Evolutionary conservation across 2,888 invertebrate genomes (phyloP).

Genomic region (Nebria salina): DNA sequence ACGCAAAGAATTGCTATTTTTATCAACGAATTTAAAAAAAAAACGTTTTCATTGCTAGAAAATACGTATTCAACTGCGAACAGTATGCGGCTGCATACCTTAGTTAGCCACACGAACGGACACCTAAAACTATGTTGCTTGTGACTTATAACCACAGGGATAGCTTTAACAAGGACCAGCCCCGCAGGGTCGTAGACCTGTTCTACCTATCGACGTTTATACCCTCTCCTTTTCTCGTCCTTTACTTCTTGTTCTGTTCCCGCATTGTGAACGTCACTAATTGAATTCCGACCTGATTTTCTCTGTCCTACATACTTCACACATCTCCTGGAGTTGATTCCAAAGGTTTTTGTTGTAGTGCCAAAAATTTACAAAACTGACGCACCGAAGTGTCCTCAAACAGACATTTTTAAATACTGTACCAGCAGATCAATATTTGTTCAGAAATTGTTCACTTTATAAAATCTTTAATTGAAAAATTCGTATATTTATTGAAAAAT

Average conservation of each 20-base stretch:
- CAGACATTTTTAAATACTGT: too few relatives aligned
- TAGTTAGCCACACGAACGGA: neutral
- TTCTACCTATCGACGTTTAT: constrained; percentile 4
- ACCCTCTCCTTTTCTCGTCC: neutral
- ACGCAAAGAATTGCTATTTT: too few relatives aligned
- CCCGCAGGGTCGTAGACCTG: neutral
- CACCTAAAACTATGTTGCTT: constrained; percentile 13
- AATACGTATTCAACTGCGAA: too few relatives aligned
- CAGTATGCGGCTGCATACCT: neutral
- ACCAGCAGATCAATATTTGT: too few relatives aligned
- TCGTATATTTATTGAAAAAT: neutral
- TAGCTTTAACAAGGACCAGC: constrained; percentile 15
- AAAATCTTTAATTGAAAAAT: neutral
- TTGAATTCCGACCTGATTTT: constrained; percentile 56
- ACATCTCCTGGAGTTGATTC: neutral
- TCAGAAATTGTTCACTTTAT: too few relatives aligned
- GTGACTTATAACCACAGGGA: neutral
- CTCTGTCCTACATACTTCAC: neutral
- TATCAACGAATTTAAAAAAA: too few relatives aligned
- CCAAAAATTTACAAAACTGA: too few relatives aligned
- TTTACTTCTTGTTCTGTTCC: constrained; percentile 15
- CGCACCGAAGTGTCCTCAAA: too few relatives aligned
- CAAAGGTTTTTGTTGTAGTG: neutral
- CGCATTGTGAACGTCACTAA: constrained; percentile 54
- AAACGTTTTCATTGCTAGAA: too few relatives aligned